These are phyloP conservation scores for Copidosoma floridanum DNA, from an alignment of 1,140 invertebrate species.

Conservation along the genomic window DNA sequence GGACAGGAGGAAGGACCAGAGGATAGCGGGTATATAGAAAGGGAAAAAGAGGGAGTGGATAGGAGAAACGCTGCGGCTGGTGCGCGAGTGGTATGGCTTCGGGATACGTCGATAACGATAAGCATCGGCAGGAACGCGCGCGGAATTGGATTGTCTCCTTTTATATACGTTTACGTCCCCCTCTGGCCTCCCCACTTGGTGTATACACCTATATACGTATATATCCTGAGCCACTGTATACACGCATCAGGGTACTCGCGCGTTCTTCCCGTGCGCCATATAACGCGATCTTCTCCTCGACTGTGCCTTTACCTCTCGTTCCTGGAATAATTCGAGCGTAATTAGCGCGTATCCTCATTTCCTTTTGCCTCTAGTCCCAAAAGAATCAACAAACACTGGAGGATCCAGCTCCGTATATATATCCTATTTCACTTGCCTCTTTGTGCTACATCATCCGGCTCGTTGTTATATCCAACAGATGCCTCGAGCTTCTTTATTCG, in stretches of 20 bases:
- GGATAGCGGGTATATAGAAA: not conserved
- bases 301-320: too few species aligned
- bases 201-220: not conserved
- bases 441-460: too few species aligned
- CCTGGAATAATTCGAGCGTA: conserved; percentile 1
- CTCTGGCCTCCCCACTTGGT: not conserved
- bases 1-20: too few species aligned
- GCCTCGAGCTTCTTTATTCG: too few species aligned
- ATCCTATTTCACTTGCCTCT: too few species aligned
- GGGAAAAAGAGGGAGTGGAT: conserved; percentile 1
- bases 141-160: conserved; percentile 19
- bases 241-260: not conserved
- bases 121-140: conserved; percentile 2
- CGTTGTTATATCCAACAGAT: too few species aligned
- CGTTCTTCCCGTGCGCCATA: too few species aligned
- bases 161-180: conserved; percentile 14
- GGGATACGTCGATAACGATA: conserved; percentile 16
- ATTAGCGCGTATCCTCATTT: conserved; percentile 6
- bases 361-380: too few species aligned
- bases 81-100: not conserved
- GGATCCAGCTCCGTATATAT: too few species aligned
- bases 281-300: too few species aligned
- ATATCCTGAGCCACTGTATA: not conserved
- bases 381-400: too few species aligned
- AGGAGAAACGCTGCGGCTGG: not conserved